Conservation (phyloP, 2,113 vertebrate genomes). For the Engraulis encrasicolus region DNA sequence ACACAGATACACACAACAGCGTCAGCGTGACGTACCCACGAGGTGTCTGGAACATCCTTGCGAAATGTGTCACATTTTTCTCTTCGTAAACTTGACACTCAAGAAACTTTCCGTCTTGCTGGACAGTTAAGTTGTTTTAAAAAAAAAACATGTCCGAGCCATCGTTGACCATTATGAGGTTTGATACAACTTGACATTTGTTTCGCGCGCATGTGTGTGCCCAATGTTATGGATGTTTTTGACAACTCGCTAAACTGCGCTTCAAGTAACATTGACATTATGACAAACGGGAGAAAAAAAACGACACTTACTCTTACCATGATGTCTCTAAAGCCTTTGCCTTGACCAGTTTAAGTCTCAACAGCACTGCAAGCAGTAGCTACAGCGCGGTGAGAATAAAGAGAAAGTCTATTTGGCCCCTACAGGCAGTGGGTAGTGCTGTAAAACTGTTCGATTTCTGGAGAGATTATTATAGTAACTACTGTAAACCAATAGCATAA, state of each 20-base stretch:
- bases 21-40: not conserved
- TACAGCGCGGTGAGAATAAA: not conserved
- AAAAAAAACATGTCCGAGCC: not conserved
- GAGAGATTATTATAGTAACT: constrained; percentile 48
- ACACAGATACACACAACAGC: not conserved
- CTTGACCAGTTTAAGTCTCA: not conserved
- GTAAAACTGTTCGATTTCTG: constrained; percentile 15
- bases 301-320: not conserved
- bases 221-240: not conserved
- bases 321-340: not conserved
- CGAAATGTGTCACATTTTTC: not conserved
- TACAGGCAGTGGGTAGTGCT: not conserved
- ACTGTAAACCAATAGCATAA: constrained; percentile 49
- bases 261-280: not conserved
- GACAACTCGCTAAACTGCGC: not conserved
- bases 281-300: not conserved
- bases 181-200: not conserved
- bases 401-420: not conserved
- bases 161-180: not conserved
- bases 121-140: no score
- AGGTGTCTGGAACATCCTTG: not conserved
- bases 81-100: not conserved
- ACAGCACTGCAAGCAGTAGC: not conserved
- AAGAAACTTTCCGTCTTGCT: not conserved
- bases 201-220: not conserved